Evolutionary conservation across 2,888 invertebrate species (phyloP), one percentile per base, ranked within the genome.

Genomic region (Diabrotica balteata): DNA sequence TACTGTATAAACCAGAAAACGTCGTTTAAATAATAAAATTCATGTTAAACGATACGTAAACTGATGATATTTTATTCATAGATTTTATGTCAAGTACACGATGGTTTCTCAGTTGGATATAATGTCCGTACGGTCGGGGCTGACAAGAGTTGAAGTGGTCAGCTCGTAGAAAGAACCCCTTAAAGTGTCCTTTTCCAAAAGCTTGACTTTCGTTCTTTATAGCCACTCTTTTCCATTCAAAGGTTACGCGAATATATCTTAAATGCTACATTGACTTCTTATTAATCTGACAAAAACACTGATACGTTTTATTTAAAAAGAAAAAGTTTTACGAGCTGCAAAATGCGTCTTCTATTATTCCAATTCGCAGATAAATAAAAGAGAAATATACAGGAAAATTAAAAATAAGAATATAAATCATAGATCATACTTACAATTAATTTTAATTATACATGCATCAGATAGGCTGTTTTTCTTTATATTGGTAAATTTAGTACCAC

Each of bases 171-270:
- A 75, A 73, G 69, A 68, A 70, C 71, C 74, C 75, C 74, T 72
- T 71, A 70, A 76, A 75, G 73, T 74, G 76, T 77, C 77, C 74
- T 74, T 57, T 45, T 76, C 72, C 73, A 63, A 73, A 76, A 75
- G 72, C 76, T 76, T 77, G 76, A 74, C 75, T 75, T 74, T 72
- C 72, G 72, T 73, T 72, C 76, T 78, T 80, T 78, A 78, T 78
- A 74, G 75, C 74, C 72, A 74, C 74, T 78, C 73, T 77, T 77
- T 79, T 77, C 76, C 77, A 79, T 80, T 79, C 77, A 80, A 79
- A 79, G 77, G 77, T 74, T 76, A 75, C 74, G 75, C 76, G 76
- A 75, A 78, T 78, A 79, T 77, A 78, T 80, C 73, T 68, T 66
- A 67, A 68, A 73, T 72, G 74, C 75, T 76, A 78, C 75, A 78